Conservation (phyloP, 2,888 invertebrate species). For the Ochropleura leucogaster region DNA sequence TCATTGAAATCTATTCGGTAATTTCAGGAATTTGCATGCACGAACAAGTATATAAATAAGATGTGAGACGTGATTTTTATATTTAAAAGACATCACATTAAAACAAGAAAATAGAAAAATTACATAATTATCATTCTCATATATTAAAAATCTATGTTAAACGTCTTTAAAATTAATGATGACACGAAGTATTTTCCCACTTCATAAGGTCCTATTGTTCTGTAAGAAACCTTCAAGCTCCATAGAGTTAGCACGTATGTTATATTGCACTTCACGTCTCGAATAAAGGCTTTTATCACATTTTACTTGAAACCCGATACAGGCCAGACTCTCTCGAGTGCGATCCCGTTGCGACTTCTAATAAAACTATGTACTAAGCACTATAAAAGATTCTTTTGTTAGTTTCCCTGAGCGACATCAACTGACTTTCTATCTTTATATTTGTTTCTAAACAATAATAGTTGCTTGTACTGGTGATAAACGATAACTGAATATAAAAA, state of each 20-base stretch:
- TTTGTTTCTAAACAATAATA: background rate
- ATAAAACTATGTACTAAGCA: slow-evolving; percentile 34
- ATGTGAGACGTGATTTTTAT: background rate
- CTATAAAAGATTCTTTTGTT: background rate
- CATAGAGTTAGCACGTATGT: slow-evolving; percentile 2
- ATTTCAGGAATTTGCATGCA: background rate
- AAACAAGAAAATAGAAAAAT: background rate
- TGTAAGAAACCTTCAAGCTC: background rate
- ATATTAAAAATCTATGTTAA: background rate
- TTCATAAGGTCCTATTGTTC: background rate
- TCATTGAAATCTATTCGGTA: background rate
- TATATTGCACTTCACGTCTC: slow-evolving; percentile 18
- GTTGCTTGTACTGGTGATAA: background rate
- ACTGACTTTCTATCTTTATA: background rate
- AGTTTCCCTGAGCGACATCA: background rate
- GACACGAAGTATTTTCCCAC: background rate
- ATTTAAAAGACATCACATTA: background rate
- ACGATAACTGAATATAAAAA: background rate
- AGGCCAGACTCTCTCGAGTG: slow-evolving; percentile 36
- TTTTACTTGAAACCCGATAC: slow-evolving; percentile 46
- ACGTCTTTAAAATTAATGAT: background rate
- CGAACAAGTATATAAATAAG: background rate
- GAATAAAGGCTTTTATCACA: slow-evolving; percentile 47
- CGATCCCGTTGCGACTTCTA: slow-evolving; percentile 24
- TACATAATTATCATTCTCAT: background rate